Base-by-base conservation (phyloP, 2,797 vertebrate genomes). In the Phataginus tetradactyla region DNA sequence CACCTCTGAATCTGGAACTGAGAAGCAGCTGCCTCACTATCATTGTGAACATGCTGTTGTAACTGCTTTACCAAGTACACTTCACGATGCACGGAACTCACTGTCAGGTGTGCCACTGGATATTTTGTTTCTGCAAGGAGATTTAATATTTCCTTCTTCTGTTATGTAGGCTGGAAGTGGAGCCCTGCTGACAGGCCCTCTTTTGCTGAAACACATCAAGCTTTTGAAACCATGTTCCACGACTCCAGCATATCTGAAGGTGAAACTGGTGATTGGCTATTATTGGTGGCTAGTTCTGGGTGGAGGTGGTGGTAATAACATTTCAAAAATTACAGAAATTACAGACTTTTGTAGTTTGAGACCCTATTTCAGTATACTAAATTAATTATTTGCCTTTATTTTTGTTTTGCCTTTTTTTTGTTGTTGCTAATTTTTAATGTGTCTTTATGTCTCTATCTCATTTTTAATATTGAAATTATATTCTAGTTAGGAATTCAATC, bases 191-290 rank as follows among this genome's bases (percentile, higher is more conserved):
- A 99, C 91, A 98, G 99, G 68, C 99, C 99, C 23, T 99, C 99
- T 0, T 99, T 99, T 98, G 99, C 99, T 93, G 99, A 99, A 98
- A 99, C 99, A 85, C 99, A 99, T 97, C 99, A 99, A 98, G 99
- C 99, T 81, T 99, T 99, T 97, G 99, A 99, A 98, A 99, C 99
- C 1, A 99, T 99, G 99, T 99, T 99, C 97, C 99, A 99, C 0
- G 99, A 99, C 98, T 99, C 99, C 0, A 99, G 99, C 98, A 99
- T 99, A 97, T 99, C 99, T 80, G 99, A 99, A 99, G 99, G 99
- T 99, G 98, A 98, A 98, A 88, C 27, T 37, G 63, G n/a, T 12
- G 78, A 63, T 81, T 61, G 51, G 11, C 17, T 94, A 32, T 63
- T 85, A 57, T 25, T 75, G 55, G 27, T 53, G 39, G 27, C 57